These are phyloP conservation scores for Tympanoctomys barrerae DNA, from an alignment of 2,797 vertebrate species.

Conservation along the genomic window DNA sequence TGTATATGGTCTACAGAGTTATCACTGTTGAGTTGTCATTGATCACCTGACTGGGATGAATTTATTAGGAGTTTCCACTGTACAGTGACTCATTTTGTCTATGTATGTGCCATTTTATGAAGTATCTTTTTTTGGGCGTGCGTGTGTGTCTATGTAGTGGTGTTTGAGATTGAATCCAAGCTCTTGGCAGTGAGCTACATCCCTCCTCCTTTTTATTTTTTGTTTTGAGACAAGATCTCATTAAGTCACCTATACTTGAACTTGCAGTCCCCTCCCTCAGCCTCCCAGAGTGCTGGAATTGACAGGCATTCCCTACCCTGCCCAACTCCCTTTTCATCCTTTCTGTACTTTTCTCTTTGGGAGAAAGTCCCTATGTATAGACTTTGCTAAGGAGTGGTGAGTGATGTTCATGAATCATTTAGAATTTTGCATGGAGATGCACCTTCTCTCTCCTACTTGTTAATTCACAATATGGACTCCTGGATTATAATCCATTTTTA, in stretches of 20 bases:
- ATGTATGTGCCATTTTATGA: neutral
- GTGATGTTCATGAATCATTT: neutral
- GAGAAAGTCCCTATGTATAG: neutral
- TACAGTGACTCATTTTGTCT: neutral
- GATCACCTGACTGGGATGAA: neutral
- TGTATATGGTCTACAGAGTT: fast-evolving
- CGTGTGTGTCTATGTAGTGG: neutral
- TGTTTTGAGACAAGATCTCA: neutral
- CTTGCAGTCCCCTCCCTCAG: neutral
- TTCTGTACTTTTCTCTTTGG: neutral
- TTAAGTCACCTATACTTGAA: neutral
- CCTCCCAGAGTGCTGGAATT: neutral
- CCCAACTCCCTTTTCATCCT: neutral
- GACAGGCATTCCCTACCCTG: neutral
- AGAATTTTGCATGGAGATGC: neutral
- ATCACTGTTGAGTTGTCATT: neutral
- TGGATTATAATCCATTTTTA: neutral
- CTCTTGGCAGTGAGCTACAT: neutral
- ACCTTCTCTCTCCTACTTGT: neutral
- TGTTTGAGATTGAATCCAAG: neutral
- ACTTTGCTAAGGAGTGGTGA: neutral
- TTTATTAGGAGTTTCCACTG: neutral
- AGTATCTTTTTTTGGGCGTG: neutral
- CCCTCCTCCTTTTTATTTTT: neutral
- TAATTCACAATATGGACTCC: neutral